A percentile compares a stretch with the other conserved stretches of the same genome.
Conservation (phyloP, 2,113 vertebrate species). For the Prunella himalayana region DNA sequence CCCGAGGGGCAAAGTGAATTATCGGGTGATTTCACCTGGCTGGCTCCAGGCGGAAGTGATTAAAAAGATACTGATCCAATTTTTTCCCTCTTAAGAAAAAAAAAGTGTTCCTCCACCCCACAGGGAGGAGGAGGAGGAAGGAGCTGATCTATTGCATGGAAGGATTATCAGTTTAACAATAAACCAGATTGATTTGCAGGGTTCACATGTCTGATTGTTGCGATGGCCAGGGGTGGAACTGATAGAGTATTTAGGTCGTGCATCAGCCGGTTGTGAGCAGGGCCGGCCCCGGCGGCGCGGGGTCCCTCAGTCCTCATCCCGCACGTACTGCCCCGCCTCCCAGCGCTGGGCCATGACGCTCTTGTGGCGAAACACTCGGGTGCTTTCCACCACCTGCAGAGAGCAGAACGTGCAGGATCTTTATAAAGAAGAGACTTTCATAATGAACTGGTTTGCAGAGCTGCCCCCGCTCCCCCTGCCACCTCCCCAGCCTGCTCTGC, state of each 20-base stretch:
- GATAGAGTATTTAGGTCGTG: rapidly evolving
- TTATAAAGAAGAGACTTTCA: background rate
- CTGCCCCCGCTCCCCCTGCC: rapidly evolving
- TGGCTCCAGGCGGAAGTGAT: background rate
- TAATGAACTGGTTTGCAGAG: background rate
- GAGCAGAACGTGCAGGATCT: background rate
- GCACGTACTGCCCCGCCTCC: slow-evolving; percentile 78
- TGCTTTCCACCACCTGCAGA: slow-evolving; percentile 83
- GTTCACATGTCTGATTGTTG: background rate
- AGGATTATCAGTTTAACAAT: background rate
- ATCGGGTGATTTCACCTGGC: background rate
- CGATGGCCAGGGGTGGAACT: background rate
- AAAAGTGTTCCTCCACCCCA: background rate
- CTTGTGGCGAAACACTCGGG: slow-evolving; percentile 79
- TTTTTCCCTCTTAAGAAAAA: background rate
- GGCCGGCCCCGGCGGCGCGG: rapidly evolving
- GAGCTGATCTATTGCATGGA: background rate
- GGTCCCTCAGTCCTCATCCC: background rate
- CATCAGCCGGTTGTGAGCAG: rapidly evolving
- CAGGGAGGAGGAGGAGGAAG: background rate
- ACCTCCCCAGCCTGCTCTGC: background rate
- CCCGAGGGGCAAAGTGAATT: background rate
- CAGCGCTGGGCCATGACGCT: slow-evolving; percentile 78
- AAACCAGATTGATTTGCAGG: background rate
- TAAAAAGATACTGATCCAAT: background rate